Conservation (phyloP, 53 echinoderm and acorn worm genomes). For the Echinarachnius parma region DNA sequence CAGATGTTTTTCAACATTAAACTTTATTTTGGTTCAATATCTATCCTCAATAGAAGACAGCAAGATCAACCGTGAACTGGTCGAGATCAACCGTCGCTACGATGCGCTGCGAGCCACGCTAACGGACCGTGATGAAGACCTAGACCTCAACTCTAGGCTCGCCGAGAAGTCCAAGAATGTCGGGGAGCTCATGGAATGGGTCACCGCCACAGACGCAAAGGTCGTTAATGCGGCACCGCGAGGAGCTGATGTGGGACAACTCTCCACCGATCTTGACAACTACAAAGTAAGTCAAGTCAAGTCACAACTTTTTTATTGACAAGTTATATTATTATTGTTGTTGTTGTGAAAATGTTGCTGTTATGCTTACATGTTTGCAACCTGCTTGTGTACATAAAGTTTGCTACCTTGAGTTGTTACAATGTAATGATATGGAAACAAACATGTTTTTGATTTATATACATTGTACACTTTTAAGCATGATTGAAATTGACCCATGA, state of each 20-base stretch:
- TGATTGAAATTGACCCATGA: too few species aligned
- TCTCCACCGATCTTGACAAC: constrained; percentile 72
- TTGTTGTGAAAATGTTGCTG: too few species aligned
- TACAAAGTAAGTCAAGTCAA: constrained; percentile 69
- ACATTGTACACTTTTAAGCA: too few species aligned
- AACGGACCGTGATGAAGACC: constrained; percentile 85
- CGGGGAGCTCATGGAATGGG: constrained; percentile 88
- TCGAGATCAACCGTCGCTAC: constrained; percentile 82
- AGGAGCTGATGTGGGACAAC: constrained; percentile 71
- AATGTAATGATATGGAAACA: too few species aligned
- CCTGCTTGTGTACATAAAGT: too few species aligned
- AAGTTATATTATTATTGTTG: too few species aligned
- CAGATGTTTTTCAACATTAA: too few species aligned
- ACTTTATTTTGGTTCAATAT: too few species aligned
- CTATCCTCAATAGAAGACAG: constrained; percentile 61
- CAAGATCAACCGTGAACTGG: constrained; percentile 72
- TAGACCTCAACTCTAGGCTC: constrained; percentile 75
- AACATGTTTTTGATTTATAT: too few species aligned
- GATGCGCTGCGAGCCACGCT: constrained; percentile 75
- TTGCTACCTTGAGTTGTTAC: too few species aligned
- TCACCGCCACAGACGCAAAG: constrained; percentile 81
- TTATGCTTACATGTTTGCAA: too few species aligned
- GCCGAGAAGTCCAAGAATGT: constrained; percentile 86
- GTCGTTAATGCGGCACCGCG: constrained; percentile 77
- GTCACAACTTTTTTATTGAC: too few species aligned